Base-by-base conservation (phyloP, 2,888 invertebrate species). In the Strigamia crassipes region DNA sequence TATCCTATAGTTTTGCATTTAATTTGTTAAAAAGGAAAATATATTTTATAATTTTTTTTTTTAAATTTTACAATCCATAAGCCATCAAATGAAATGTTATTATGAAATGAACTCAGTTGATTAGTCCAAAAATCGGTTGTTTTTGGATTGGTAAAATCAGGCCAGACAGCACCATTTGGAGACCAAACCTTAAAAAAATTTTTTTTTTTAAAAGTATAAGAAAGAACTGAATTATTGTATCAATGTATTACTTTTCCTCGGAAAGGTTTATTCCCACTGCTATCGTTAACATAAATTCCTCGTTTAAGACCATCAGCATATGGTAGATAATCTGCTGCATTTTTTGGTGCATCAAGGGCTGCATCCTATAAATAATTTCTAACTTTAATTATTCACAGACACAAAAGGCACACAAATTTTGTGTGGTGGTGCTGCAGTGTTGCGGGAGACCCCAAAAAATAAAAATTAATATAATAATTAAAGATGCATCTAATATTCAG, bases 61-160 rank as follows among this genome's bases (percentile, higher is more conserved):
- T n/a, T n/a, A n/a, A n/a, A 34, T 34, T 12, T 79, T 42, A 79
- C 79, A 23, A 80, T 80, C 80, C 80, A 80, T 15, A 80, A 13
- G 27, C 80, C 80, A 23, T 80, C 80, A 23, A 42, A 80, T 46
- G 80, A 21, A 21, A 80, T 80, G 46, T 42, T 86, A 10, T 91
- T 87, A 85, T 94, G 92, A 86, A 93, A 90, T 15, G 90, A 87
- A 1, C 88, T 87, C 86, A 95, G 88, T 92, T 94, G 93, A 82
- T 91, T 90, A n/a, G 91, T 89, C 92, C 94, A 95, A 87, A 94
- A 95, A 10, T 90, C 88, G 0, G 91, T 90, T 0, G 92, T 90
- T 81, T 91, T 91, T 0, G 93, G 93, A 87, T 95, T 91, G 0
- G 93, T 93, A 87, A 94, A 95, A 88, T 96, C 95, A 0, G 94